phyloP scores from a whole-genome alignment of 2,888 invertebrate genomes.

The Unio pictorum region DNA sequence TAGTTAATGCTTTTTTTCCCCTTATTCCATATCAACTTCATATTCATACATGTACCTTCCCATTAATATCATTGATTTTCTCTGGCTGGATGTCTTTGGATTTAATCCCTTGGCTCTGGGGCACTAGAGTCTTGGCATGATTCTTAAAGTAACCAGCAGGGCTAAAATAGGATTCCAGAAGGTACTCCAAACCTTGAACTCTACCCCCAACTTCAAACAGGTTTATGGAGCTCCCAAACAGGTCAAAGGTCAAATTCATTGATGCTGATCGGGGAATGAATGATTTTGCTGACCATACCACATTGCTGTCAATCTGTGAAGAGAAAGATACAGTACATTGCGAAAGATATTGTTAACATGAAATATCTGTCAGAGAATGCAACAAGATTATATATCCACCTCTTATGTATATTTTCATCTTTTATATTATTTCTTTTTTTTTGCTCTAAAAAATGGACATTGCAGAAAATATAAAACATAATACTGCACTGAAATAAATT shows the following conservation, averaged over 20 bases:
- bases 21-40: neutral
- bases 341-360: no score
- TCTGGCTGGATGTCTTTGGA: slow-evolving; percentile 32
- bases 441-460: no score
- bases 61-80: slow-evolving; percentile 45
- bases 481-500: no score
- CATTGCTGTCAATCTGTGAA: slow-evolving; percentile 61
- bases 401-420: no score
- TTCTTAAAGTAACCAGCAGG: slow-evolving; percentile 74
- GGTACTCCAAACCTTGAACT: slow-evolving; percentile 88
- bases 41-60: slow-evolving; percentile 38
- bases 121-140: slow-evolving; percentile 12
- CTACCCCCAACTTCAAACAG: slow-evolving; percentile 86
- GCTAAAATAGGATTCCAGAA: slow-evolving; percentile 87
- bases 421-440: no score
- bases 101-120: slow-evolving; percentile 61
- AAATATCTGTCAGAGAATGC: no score
- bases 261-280: slow-evolving; percentile 69
- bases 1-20: no score
- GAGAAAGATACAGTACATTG: neutral
- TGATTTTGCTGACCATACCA: slow-evolving; percentile 68
- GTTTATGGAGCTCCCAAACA: slow-evolving; percentile 88
- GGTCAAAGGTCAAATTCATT: slow-evolving; percentile 69
- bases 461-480: no score
- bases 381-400: no score